These are phyloP conservation scores for Melanotaenia maccullochi DNA, from an alignment of 2,797 vertebrate species.

Conservation along the genomic window DNA sequence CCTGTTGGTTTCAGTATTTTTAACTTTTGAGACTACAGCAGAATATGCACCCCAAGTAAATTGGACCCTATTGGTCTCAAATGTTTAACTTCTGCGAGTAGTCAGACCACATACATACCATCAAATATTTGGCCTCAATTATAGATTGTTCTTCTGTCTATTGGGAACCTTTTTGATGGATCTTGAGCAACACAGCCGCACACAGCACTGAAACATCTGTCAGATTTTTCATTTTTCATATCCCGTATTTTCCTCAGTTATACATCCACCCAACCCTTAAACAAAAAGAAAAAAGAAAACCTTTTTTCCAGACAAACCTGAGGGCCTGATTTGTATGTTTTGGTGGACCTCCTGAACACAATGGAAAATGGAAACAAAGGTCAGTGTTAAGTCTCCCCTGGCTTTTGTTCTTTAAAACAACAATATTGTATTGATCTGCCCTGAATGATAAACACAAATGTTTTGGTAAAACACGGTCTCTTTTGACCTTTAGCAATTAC, in stretches of 20 bases:
- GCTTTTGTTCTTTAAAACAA: conserved; percentile 89
- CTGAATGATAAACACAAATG: conserved; percentile 92
- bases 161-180: too few relatives aligned
- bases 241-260: conserved; percentile 16
- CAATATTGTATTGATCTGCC: conserved; percentile 91
- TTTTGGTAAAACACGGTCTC: conserved; percentile 90
- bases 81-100: too few relatives aligned
- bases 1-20: too few relatives aligned
- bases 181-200: not conserved
- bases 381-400: conserved; percentile 90
- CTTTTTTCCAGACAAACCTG: conserved; percentile 53
- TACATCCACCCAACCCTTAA: conserved; percentile 28
- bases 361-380: conserved; percentile 91
- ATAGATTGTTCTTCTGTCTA: not conserved
- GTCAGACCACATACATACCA: too few relatives aligned
- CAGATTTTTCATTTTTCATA: not conserved
- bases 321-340: conserved; percentile 88
- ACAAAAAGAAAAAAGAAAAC: conserved; percentile 6
- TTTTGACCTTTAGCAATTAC: conserved; percentile 91
- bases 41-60: too few relatives aligned
- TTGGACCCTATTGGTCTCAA: too few relatives aligned
- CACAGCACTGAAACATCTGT: not conserved
- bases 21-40: too few relatives aligned
- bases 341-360: conserved; percentile 82
- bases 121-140: too few relatives aligned